Evolutionary conservation across 1,140 invertebrate species (phyloP).

Genomic region (Pseudomyrmex dendroicus): DNA sequence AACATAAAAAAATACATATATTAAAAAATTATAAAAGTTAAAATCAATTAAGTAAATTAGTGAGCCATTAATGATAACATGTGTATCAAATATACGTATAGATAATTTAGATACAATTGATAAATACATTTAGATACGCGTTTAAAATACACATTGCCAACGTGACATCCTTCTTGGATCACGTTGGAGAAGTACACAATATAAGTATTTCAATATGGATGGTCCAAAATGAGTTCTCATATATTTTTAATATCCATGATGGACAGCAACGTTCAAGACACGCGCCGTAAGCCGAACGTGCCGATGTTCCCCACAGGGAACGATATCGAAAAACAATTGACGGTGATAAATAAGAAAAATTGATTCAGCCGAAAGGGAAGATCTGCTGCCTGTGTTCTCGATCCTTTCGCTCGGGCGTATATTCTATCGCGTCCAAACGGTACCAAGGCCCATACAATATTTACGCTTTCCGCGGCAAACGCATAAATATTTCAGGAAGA

Average conservation of each 20-base stretch:
- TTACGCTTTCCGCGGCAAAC: conserved; percentile 72
- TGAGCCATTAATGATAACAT: background rate
- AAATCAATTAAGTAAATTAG: no score
- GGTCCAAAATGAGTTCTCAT: conserved; percentile 32
- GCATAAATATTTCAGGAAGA: conserved; percentile 76
- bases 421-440: conserved; percentile 50
- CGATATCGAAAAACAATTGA: conserved; percentile 72
- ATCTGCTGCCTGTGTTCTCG: conserved; percentile 49
- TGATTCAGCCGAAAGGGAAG: conserved; percentile 61
- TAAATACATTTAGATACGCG: no score
- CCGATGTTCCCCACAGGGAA: conserved; percentile 47
- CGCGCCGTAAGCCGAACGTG: conserved; percentile 32
- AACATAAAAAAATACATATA: background rate
- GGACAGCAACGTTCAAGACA: conserved; percentile 44
- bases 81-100: conserved; percentile 1
- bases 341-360: conserved; percentile 73
- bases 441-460: conserved; percentile 72
- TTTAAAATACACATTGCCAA: background rate
- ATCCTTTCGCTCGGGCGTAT: conserved; percentile 55
- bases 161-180: background rate
- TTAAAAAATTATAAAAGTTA: no score
- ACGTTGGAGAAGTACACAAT: background rate
- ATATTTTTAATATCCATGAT: conserved; percentile 69
- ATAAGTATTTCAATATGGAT: conserved; percentile 11
- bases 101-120: conserved; percentile 3